phyloP scores from a whole-genome alignment of 2,888 invertebrate genomes.

The Philhelius pedissequus region DNA sequence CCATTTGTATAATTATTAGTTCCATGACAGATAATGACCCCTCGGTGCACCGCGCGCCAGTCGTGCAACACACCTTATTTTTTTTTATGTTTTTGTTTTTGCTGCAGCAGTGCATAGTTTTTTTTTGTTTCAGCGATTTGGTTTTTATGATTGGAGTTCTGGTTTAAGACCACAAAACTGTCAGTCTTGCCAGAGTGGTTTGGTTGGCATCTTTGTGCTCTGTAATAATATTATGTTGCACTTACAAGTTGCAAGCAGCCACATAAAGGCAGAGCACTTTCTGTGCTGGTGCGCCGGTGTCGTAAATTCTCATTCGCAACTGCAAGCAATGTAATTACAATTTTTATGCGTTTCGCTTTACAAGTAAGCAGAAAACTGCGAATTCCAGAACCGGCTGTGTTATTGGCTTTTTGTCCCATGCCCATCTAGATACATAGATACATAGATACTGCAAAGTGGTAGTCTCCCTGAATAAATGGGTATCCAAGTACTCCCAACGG shows the following conservation, averaged over 20 bases:
- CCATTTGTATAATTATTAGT: constrained; percentile 67
- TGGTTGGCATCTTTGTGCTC: background rate
- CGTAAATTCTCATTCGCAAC: constrained; percentile 57
- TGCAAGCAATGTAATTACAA: constrained; percentile 63
- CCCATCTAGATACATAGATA: background rate
- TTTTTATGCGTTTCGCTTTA: constrained; percentile 66
- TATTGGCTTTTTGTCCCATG: background rate
- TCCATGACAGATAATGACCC: constrained; percentile 75
- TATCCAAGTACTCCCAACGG: background rate
- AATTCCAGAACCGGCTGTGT: constrained; percentile 28
- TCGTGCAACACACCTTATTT: constrained; percentile 48
- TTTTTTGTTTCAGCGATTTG: background rate
- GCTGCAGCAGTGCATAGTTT: background rate
- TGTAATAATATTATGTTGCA: constrained; percentile 46
- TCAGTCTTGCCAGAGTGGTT: background rate
- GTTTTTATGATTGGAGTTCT: constrained; percentile 45
- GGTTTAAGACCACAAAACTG: constrained; percentile 52
- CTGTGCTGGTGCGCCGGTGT: constrained; percentile 30
- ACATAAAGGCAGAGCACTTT: background rate
- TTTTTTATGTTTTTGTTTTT: background rate
- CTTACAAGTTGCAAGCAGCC: background rate
- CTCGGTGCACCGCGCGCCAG: constrained; percentile 47
- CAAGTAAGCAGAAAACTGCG: constrained; percentile 31
- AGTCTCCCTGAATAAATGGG: background rate
- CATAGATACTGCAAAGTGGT: constrained; percentile 3